phyloP scores from a whole-genome alignment of 2,888 invertebrate species.

The Crocallis elinguaria region DNA sequence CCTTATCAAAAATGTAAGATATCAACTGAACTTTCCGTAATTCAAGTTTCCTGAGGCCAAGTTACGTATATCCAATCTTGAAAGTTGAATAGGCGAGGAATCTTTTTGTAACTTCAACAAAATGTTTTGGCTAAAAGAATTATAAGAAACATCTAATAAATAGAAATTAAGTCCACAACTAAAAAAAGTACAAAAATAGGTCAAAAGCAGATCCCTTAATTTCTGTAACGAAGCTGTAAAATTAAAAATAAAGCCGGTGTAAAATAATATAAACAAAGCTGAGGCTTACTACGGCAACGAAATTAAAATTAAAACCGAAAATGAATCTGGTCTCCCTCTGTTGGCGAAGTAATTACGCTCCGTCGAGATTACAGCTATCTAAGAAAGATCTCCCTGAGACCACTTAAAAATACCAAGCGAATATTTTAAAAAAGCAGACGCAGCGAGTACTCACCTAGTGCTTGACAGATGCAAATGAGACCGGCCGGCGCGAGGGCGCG shows the following conservation, averaged over 20 bases:
- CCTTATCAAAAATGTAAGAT: conserved; percentile 37
- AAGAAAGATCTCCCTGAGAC: conserved; percentile 48
- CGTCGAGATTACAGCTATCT: conserved; percentile 51
- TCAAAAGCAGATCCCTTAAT: background rate
- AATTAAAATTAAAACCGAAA: conserved; percentile 41
- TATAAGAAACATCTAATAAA: background rate
- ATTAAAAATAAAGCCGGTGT: background rate
- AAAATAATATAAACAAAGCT: conserved; percentile 9
- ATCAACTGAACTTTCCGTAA: conserved; percentile 32
- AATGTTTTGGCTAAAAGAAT: conserved; percentile 1
- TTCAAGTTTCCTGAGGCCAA: conserved; percentile 32
- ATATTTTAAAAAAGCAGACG: conserved; percentile 65
- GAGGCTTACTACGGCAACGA: conserved; percentile 24
- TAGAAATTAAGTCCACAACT: too few species aligned
- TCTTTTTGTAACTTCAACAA: background rate
- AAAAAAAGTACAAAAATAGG: background rate
- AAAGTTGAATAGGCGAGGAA: conserved; percentile 21
- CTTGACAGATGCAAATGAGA: conserved; percentile 76
- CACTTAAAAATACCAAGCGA: conserved; percentile 52
- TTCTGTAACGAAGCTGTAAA: background rate
- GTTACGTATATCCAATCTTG: conserved; percentile 27
- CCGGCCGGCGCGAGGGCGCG: conserved; percentile 55
- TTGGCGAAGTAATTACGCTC: conserved; percentile 47
- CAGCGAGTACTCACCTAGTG: conserved; percentile 69
- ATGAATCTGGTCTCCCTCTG: conserved; percentile 40